Evolutionary conservation across 2,888 invertebrate species (phyloP).

Genomic region (Chouioia cunea): DNA sequence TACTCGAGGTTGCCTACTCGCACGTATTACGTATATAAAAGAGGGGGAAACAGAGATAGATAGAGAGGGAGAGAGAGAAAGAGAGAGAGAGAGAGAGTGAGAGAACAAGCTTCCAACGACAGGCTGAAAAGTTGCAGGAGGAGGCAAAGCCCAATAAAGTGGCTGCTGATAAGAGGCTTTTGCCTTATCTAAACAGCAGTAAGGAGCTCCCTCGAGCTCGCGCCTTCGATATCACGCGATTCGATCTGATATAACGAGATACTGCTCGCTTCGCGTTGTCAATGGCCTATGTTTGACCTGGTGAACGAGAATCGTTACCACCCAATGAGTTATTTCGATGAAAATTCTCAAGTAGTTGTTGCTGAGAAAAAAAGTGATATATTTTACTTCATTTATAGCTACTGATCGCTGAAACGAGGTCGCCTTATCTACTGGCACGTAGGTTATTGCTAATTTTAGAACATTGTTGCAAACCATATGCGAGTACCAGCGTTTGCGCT

Average conservation of each 20-base stretch:
- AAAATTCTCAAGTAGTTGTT: too few relatives aligned
- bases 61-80: not conserved
- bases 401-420: too few relatives aligned
- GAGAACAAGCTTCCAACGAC: slow-evolving; percentile 29
- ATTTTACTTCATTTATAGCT: too few relatives aligned
- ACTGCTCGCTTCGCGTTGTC: too few relatives aligned
- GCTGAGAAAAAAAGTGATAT: too few relatives aligned
- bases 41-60: not conserved
- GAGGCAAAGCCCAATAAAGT: slow-evolving; percentile 38
- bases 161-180: slow-evolving; percentile 46
- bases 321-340: too few relatives aligned
- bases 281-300: too few relatives aligned
- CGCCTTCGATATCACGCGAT: slow-evolving; percentile 5
- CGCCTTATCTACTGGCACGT: too few relatives aligned
- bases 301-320: too few relatives aligned
- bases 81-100: not conserved
- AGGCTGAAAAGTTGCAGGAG: slow-evolving; percentile 38
- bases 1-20: not conserved
- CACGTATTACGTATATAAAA: not conserved
- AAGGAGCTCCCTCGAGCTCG: slow-evolving; percentile 34
- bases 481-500: too few relatives aligned
- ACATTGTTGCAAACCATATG: too few relatives aligned
- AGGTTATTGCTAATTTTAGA: too few relatives aligned
- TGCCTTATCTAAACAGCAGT: slow-evolving; percentile 46
- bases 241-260: slow-evolving; percentile 20